Base-by-base conservation (phyloP, 2,888 invertebrate species). In the Tyria jacobaeae region DNA sequence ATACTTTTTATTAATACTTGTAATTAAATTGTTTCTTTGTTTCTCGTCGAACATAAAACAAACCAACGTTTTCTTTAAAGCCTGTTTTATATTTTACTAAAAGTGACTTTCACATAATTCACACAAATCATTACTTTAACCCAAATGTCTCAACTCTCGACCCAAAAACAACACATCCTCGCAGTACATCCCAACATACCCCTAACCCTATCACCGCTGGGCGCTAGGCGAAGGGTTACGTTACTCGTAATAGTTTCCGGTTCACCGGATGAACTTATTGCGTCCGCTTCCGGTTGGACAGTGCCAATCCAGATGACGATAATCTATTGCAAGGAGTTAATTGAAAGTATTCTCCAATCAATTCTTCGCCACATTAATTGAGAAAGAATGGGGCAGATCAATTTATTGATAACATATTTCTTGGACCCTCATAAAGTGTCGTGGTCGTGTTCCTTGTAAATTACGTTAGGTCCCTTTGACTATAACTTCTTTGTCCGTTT, bases 201-300 rank as follows among this genome's bases (percentile, higher is more conserved):
- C 51, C 51, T 51, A 64, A 71, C 64, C 68, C 59, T 60, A 62
- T 60, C 62, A 57, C 39, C 31, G 49, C 24, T 39, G 47, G 34
- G 61, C 64, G 70, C 27, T 47, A 47, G 27, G 35, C 69, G 66
- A 60, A 68, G 75, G 73, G 78, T 68, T 58, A 65, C 70, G 70
- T 69, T 21, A 55, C 57, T 27, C 56, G 84, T 85, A 86, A 88
- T 87, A 85, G 85, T 82, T 89, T 89, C 89, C 88, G 84, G 82
- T 76, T 78, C 78, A 79, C 44, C 78, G 85, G 76, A 71, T 82
- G 79, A 76, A 78, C 84, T 86, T 88, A 89, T 89, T 87, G 84
- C 87, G 78, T 81, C 78, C 81, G 76, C 75, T 81, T 84, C 85
- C 88, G 81, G 77, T 64, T 75, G 75, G 75, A 68, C 71, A 73